Evolutionary conservation across 1,140 invertebrate genomes (phyloP).

Genomic region (Lepidurus arcticus): DNA sequence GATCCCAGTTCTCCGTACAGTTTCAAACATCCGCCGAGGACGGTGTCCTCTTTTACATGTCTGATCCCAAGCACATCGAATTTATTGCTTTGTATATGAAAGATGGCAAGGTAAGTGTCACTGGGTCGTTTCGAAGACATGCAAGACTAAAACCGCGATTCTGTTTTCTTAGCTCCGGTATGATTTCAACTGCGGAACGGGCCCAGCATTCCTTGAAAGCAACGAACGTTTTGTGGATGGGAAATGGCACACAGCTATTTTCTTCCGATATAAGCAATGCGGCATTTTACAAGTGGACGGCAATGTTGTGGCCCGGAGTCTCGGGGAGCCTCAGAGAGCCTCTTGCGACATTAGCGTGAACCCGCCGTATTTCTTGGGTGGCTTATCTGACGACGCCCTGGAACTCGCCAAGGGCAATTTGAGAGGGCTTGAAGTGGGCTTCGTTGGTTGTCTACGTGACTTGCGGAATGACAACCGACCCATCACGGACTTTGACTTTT

Average conservation of each 20-base stretch:
- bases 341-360: constrained; percentile 55
- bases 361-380: constrained; percentile 74
- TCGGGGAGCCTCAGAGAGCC: constrained; percentile 51
- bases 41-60: constrained; percentile 80
- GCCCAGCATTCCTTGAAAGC: constrained; percentile 53
- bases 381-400: constrained; percentile 47
- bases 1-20: constrained; percentile 68
- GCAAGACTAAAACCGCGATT: not conserved
- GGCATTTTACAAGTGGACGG: constrained; percentile 66
- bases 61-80: constrained; percentile 60
- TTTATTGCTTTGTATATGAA: constrained; percentile 74
- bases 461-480: constrained; percentile 60
- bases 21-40: constrained; percentile 70
- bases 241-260: constrained; percentile 72
- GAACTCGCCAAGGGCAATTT: constrained; percentile 41
- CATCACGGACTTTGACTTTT: constrained; percentile 56
- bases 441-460: constrained; percentile 80
- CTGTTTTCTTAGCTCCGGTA: constrained; percentile 54
- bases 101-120: constrained; percentile 62
- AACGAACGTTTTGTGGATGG: constrained; percentile 66
- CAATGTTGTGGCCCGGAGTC: constrained; percentile 49
- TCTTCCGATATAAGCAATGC: constrained; percentile 52
- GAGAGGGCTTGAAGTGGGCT: constrained; percentile 55
- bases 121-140: not conserved
- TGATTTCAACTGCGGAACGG: constrained; percentile 65